phyloP scores from a whole-genome alignment of 92 coral and sea anemone species.

The Epizoanthus illoricatus region DNA sequence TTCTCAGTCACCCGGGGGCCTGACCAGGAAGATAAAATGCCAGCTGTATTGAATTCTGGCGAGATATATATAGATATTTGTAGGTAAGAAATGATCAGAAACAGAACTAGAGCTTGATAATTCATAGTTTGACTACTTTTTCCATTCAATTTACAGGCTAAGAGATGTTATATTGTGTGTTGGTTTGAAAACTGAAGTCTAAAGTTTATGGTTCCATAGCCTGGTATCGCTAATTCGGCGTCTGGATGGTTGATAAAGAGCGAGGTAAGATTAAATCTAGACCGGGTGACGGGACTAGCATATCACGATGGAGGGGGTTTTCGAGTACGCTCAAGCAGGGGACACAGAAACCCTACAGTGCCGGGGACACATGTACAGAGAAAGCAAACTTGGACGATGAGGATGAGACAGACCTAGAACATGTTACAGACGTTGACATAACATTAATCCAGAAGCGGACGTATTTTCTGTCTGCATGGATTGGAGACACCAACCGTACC shows the following conservation, averaged over 20 bases:
- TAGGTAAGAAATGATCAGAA: too few species aligned
- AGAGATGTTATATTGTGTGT: background rate
- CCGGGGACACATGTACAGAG: constrained; percentile 20
- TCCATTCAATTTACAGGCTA: background rate
- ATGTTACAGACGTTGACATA: constrained; percentile 58
- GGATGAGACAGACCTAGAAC: background rate
- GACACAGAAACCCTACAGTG: background rate
- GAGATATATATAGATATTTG: too few species aligned
- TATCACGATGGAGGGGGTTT: constrained; percentile 31
- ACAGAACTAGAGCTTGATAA: background rate
- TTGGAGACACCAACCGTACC: constrained; percentile 73
- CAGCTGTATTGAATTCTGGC: too few species aligned
- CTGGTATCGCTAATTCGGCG: background rate
- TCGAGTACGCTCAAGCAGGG: constrained; percentile 10
- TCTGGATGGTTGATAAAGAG: constrained; percentile 27
- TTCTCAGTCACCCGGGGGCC: too few species aligned
- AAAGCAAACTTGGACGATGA: constrained; percentile 22
- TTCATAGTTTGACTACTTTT: background rate
- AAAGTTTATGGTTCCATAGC: background rate
- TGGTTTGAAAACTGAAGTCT: background rate
- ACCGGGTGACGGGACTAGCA: background rate
- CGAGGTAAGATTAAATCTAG: background rate
- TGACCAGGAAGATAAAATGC: background rate
- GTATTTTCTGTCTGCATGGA: constrained; percentile 79
- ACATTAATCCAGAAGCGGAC: constrained; percentile 67